Evolutionary conservation across 2,888 invertebrate species (phyloP).

Genomic region (Entomobrya multifasciata): DNA sequence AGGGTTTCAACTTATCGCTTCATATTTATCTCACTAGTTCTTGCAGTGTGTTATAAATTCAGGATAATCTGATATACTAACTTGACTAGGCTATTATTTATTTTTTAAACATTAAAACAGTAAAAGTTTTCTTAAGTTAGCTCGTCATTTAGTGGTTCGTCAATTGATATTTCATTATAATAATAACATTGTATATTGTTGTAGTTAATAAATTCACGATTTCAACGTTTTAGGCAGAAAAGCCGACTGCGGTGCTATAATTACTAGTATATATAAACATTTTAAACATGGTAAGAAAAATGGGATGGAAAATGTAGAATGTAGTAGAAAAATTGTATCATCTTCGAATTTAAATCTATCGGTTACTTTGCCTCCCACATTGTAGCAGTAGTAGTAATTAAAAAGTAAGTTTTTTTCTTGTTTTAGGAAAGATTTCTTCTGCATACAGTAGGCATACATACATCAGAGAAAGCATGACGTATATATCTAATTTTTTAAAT

Average conservation of each 20-base stretch:
- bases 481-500: not conserved
- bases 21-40: not conserved
- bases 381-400: not conserved
- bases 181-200: conserved; percentile 1
- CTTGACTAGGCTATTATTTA: conserved; percentile 57
- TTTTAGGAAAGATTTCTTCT: conserved; percentile 27
- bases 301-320: conserved; percentile 33
- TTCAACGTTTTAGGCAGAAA: conserved; percentile 37
- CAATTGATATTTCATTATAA: conserved; percentile 30
- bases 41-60: not conserved
- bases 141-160: conserved; percentile 68
- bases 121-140: conserved; percentile 61
- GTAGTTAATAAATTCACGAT: conserved; percentile 26
- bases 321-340: conserved; percentile 52
- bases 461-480: conserved; percentile 30
- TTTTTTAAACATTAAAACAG: too few species aligned
- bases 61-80: conserved; percentile 2
- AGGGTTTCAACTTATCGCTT: not conserved
- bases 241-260: conserved; percentile 54
- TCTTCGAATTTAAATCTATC: not conserved
- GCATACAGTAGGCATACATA: conserved; percentile 7
- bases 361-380: conserved; percentile 19
- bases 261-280: conserved; percentile 7
- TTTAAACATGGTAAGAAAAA: conserved; percentile 23
- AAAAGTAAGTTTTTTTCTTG: not conserved